A percentile compares a stretch with the other conserved stretches of the same genome.
These are phyloP conservation scores for Stomatorhinus walkeri DNA, from an alignment of 2,797 vertebrate species.

Conservation along the genomic window DNA sequence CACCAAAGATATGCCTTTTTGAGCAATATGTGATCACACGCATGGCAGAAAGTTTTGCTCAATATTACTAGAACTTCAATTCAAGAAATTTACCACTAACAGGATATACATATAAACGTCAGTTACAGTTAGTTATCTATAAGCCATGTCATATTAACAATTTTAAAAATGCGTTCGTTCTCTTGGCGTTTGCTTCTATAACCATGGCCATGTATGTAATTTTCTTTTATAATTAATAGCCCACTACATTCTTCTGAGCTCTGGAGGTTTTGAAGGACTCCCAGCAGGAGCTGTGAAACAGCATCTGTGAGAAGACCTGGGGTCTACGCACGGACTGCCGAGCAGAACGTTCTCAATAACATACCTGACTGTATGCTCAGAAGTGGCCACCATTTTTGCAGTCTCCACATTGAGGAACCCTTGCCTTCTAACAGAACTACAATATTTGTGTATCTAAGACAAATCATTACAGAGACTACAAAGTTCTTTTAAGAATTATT, in stretches of 20 bases:
- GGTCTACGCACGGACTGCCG: not conserved
- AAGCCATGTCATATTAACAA: not conserved
- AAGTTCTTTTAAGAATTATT: not conserved
- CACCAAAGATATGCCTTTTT: not conserved
- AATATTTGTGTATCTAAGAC: not conserved
- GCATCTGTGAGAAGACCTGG: not conserved
- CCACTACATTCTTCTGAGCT: not conserved
- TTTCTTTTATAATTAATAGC: not conserved
- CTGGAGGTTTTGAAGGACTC: not conserved
- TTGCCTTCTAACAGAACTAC: not conserved
- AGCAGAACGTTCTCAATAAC: not conserved
- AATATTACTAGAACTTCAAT: not conserved
- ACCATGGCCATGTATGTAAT: not conserved
- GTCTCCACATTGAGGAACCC: not conserved
- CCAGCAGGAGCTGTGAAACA: not conserved
- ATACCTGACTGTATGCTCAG: not conserved
- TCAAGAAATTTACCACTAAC: not conserved
- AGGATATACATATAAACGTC: not conserved
- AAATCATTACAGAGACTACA: not conserved
- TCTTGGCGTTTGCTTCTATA: not conserved
- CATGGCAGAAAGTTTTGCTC: not conserved
- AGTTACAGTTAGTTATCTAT: not conserved
- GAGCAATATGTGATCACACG: not conserved
- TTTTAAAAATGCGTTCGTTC: not conserved
- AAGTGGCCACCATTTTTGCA: not conserved